Base-by-base conservation (phyloP, 2,888 invertebrate species). In the Machimus rusticus region DNA sequence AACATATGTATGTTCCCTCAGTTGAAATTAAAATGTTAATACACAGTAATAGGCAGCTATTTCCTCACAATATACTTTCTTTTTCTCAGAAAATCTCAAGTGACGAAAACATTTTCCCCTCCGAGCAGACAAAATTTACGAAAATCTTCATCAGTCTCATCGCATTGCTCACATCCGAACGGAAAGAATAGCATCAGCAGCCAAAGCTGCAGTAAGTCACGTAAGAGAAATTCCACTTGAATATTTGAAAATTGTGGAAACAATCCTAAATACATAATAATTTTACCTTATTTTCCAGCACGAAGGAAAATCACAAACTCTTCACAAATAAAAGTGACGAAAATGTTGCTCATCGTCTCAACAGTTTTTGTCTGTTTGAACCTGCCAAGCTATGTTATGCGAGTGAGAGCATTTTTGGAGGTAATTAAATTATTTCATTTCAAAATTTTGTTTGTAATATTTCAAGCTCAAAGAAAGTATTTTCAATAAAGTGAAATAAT, bases 281-380 rank as follows among this genome's bases (percentile, higher is more conserved):
- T 23, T 66, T 66, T 9, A 28, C 8, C 19, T 66, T 66, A 66
- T 74, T 66, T 88, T 88, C 19, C 90, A 92, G 93, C 90, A 89
- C 91, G 91, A 88, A 91, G 92, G 88, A 91, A 92, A 88, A 91
- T 92, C 23, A 66, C 66, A 66, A 93, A 93, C 86, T 93, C 93
- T 79, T 94, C 95, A 0, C 96, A 96, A 91, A 94, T 95, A 31
- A 95, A 95, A 90, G 94, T 97, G 88, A 97, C 97, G 55, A 95
- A 96, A 91, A 97, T 97, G 96, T 93, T 98, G 87, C 94, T 98
- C 37, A 93, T 97, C 86, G 96, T 97, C 0, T 97, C 97, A 1
- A 95, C 95, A 0, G 96, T 96, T 0, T 97, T 96, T 92, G 94
- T 97, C 12, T 93, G 95, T 76, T 94, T 97, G 85, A 97, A 97